A percentile compares a stretch with the other conserved stretches of the same genome.
Evolutionary conservation across 2,113 vertebrate genomes (phyloP).

Genomic region (Stegostoma tigrinum): DNA sequence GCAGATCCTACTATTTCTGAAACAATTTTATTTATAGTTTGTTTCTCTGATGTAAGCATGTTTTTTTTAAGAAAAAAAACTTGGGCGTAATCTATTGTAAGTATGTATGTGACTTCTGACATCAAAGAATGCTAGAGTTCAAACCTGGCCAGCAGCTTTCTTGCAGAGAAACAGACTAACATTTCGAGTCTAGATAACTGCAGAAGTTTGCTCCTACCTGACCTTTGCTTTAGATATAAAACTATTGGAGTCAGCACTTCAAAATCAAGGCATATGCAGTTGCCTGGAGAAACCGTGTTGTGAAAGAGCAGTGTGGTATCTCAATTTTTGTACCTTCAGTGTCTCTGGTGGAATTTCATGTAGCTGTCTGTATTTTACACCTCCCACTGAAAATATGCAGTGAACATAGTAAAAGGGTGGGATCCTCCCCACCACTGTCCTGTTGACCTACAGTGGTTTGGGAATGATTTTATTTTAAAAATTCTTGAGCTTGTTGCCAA

Average conservation of each 20-base stretch:
- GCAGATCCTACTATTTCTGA: too few species aligned
- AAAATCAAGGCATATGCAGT: not conserved
- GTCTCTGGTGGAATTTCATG: not conserved
- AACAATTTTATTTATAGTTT: not conserved
- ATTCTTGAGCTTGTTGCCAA: not conserved
- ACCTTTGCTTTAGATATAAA: not conserved
- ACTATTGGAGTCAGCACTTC: not conserved
- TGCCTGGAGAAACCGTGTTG: not conserved
- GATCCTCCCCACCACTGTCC: too few species aligned
- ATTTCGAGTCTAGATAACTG: too few species aligned
- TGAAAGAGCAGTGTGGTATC: not conserved
- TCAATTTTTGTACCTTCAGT: not conserved
- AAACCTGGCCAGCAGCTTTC: too few species aligned
- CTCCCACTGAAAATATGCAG: not conserved
- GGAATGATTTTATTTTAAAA: not conserved
- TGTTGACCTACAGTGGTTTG: too few species aligned
- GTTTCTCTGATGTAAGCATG: not conserved
- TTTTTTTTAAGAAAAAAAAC: not conserved
- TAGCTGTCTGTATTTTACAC: not conserved
- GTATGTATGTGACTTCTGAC: not conserved
- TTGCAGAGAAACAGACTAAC: too few species aligned
- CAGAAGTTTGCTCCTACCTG: not conserved
- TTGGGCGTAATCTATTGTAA: not conserved
- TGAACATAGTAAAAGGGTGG: too few species aligned
- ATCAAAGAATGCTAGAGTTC: too few species aligned